Base-by-base conservation (phyloP, 2,888 invertebrate genomes). In the Conus canariensis region DNA sequence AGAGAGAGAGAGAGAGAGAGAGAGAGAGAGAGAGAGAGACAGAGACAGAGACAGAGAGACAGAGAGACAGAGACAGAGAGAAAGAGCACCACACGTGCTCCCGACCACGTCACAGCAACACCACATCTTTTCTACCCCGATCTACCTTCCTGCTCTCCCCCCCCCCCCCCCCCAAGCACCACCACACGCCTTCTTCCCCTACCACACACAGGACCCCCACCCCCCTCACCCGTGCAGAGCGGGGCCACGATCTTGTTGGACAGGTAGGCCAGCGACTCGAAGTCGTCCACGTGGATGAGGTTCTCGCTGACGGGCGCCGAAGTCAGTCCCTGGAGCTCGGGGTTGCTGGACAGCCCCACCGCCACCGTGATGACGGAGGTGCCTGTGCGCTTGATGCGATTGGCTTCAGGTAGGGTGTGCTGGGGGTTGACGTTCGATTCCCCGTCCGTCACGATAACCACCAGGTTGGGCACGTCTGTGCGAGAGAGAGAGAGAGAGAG, bases 351-450 rank as follows among this genome's bases (percentile, higher is more conserved):
- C 90, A 94, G 93, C 0, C 95, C 95, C 16, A 95, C 93, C 25
- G 94, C 95, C 12, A 95, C 93, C 10, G 94, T 95, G 58, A 95
- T 91, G 59, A 95, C 93, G 25, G 94, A 94, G 5, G 93, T 93
- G 7, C 95, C 95, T n/a, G 92, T 91, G 8, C 91, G 77, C 90
- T 95, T 95, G 83, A 95, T 90, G 6, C 92, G 89, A 25, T 92
- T 87, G 7, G 95, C 96, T 91, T 95, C 95, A 1, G 94, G 94
- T 16, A 95, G 91, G 5, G 95, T 96, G 58, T 94, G 91, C 58
- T 92, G 91, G 87, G 94, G 93, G 90, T 95, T 93, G 64, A 95
- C 93, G 92, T 96, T 95, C 0, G 96, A 96, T 90, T 95, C 93
- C 12, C 95, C 95, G 88, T 95, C 95, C 19, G 95, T 95, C 67